phyloP scores from a whole-genome alignment of 2,888 invertebrate species.

The Nemapogon koenigi region DNA sequence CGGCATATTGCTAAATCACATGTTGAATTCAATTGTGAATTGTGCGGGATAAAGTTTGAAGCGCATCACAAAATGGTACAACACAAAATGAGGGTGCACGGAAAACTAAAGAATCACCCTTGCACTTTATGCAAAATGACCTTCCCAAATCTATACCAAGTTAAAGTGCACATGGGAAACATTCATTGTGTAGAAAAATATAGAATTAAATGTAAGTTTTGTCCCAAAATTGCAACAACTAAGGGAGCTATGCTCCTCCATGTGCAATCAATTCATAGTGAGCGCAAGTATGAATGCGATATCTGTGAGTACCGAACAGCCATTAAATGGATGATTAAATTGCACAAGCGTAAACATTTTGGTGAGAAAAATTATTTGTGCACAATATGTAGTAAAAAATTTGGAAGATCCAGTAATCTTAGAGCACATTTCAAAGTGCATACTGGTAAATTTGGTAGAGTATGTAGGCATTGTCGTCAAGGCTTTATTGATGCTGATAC shows the following conservation, averaged over 20 bases:
- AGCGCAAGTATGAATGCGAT: conserved; percentile 33
- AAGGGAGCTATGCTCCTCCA: conserved; percentile 62
- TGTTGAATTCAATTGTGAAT: conserved; percentile 27
- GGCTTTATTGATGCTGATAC: conserved; percentile 31
- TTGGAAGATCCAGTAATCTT: conserved; percentile 58
- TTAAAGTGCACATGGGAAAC: conserved; percentile 45
- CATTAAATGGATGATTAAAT: conserved; percentile 36
- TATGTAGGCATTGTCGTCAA: conserved; percentile 33
- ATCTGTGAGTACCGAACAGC: conserved; percentile 38
- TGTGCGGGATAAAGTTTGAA: conserved; percentile 51
- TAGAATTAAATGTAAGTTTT: conserved; percentile 33
- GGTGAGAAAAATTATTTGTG: conserved; percentile 57
- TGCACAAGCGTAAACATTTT: conserved; percentile 55
- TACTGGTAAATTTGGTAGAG: conserved; percentile 33
- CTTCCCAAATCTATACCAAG: conserved; percentile 31
- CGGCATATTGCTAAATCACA: conserved; percentile 34
- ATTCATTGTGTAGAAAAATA: conserved; percentile 44
- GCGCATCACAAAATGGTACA: conserved; percentile 28
- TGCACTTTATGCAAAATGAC: conserved; percentile 32
- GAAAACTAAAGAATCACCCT: conserved; percentile 23
- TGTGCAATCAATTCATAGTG: conserved; percentile 53
- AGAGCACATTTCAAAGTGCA: conserved; percentile 45
- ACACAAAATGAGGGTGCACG: conserved; percentile 36
- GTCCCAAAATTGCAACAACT: conserved; percentile 45
- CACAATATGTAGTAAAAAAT: conserved; percentile 58